These are phyloP conservation scores for Tortricodes alternella DNA, from an alignment of 2,888 invertebrate species.

Conservation along the genomic window DNA sequence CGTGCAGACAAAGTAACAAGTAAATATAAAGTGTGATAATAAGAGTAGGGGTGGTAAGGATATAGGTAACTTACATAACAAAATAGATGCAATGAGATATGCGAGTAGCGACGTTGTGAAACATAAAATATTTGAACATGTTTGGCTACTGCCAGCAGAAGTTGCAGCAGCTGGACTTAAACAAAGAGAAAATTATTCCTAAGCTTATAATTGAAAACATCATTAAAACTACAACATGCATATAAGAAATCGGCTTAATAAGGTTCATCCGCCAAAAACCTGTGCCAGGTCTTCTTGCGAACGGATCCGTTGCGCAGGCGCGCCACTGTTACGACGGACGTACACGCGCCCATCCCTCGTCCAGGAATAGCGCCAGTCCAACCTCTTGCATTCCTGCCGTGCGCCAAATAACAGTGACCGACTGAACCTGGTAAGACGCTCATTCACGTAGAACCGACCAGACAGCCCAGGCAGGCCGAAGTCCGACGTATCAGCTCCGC, in stretches of 20 bases:
- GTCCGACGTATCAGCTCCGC: background rate
- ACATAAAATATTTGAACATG: too few relatives aligned
- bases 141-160: too few relatives aligned
- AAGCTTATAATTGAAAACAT: background rate
- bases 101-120: too few relatives aligned
- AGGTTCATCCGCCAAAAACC: background rate
- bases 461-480: background rate
- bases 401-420: background rate
- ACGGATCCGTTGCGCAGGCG: background rate
- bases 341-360: background rate
- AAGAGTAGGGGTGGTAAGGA: too few relatives aligned
- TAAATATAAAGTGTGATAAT: too few relatives aligned
- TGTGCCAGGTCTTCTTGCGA: background rate
- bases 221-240: background rate
- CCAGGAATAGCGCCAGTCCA: background rate
- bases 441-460: background rate
- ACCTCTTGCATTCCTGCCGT: background rate
- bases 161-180: too few relatives aligned
- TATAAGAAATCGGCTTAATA: background rate
- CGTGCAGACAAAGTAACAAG: too few relatives aligned
- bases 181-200: too few relatives aligned
- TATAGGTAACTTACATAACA: too few relatives aligned
- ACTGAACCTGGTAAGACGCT: background rate
- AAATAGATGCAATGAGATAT: too few relatives aligned
- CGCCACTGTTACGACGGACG: background rate